phyloP scores from a whole-genome alignment of 2,113 vertebrate genomes.

The Seriola dumerili region DNA sequence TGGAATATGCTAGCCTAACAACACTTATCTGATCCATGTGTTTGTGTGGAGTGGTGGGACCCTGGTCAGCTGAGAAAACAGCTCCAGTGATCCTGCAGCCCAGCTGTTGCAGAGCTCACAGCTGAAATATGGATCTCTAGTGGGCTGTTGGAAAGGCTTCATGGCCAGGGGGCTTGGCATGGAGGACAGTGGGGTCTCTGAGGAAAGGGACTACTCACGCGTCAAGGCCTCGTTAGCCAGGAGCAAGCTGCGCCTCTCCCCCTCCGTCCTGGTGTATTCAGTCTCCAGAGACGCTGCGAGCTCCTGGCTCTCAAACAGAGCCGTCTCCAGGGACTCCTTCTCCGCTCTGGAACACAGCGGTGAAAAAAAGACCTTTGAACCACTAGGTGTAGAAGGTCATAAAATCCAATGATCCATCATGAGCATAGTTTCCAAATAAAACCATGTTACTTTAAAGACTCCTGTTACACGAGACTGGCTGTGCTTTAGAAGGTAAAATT shows the following conservation, averaged over 20 bases:
- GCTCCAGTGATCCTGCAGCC: conserved; percentile 63
- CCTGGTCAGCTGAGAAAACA: conserved; percentile 74
- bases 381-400: conserved; percentile 66
- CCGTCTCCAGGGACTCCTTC: conserved; percentile 86
- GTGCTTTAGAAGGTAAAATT: conserved; percentile 33
- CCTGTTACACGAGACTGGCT: conserved; percentile 55
- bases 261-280: conserved; percentile 79
- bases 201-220: conserved; percentile 83
- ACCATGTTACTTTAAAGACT: conserved; percentile 66
- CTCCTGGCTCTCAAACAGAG: conserved; percentile 85
- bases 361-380: conserved; percentile 61
- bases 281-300: conserved; percentile 80
- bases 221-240: conserved; percentile 83
- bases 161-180: conserved; percentile 69
- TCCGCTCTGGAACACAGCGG: conserved; percentile 81
- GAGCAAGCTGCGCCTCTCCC: conserved; percentile 75
- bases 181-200: conserved; percentile 61
- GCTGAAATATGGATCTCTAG: conserved; percentile 80
- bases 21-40: conserved; percentile 66
- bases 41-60: conserved; percentile 59
- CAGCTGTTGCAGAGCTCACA: conserved; percentile 80
- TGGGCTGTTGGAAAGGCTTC: conserved; percentile 75
- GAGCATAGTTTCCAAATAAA: conserved; percentile 71
- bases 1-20: conserved; percentile 53
- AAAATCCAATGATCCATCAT: conserved; percentile 70